Evolutionary conservation across 2,113 vertebrate species (phyloP), one percentile per base, ranked within the genome.

Genomic region (Myocastor coypus): DNA sequence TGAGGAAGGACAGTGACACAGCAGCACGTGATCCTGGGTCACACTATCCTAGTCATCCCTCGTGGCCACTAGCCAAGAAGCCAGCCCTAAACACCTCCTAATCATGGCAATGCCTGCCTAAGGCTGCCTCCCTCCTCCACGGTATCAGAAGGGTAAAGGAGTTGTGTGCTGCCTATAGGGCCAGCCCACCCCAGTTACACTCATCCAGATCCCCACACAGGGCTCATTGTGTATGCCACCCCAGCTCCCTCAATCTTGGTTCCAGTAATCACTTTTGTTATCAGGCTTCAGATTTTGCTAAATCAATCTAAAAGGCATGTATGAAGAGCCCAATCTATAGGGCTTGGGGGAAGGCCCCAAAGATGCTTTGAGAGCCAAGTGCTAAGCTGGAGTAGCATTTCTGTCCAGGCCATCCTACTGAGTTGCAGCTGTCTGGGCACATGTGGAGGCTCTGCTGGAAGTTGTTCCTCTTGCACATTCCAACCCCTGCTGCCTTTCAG

Each of bases 321-420:
- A 71, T 37, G 32, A 81, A 71, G 11, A 42, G 19, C 22, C 61
- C 0, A 10, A 24, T 6, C 86, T 55, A 50, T 22, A 42, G n/a
- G 69, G 8, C 59, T 7, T 66, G 37, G 46, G 66, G 30, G 63
- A 46, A 57, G 86, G 92, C 40, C n/a, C 80, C 28, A 14, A 37
- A 75, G 68, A 69, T 0, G 14, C n/a, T 40, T 63, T 8, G 0
- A 59, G n/a, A 32, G 40, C n/a, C 81, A 77, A 9, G 55, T 9
- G 22, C 19, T 26, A 46, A 32, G 46, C 50, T 77, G 42, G 11
- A 77, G 17, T 59, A 66, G 11, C 1, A 0, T 61, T 37, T 30
- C 2, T 7, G 37, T 3, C 2, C 59, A 34, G 17, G 73, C 34
- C 0, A 0, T 4, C 42, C 24, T 1, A 2, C 26, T 16, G 50